These are phyloP conservation scores for Alentia gelatinosa DNA, from an alignment of 2,888 invertebrate genomes.

Conservation along the genomic window DNA sequence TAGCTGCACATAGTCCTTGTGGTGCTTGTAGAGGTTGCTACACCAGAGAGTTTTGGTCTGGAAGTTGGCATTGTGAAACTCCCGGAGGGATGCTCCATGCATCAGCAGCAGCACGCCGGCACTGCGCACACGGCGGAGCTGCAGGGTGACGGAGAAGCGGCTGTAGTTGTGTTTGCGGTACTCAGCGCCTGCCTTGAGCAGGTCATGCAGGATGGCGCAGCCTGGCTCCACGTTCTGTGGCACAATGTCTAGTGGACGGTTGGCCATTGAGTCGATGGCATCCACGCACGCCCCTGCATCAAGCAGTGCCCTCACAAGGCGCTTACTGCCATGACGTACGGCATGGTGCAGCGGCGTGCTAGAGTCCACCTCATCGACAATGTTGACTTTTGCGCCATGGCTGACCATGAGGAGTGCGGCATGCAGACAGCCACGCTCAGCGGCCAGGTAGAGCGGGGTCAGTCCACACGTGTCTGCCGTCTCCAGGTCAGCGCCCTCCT, in stretches of 20 bases:
- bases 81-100: background rate
- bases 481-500: background rate
- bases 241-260: background rate
- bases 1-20: background rate
- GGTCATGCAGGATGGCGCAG: background rate
- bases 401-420: background rate
- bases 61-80: background rate
- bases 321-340: background rate
- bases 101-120: background rate
- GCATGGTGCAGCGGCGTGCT: slow-evolving; percentile 33
- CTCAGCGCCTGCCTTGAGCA: background rate
- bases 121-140: background rate
- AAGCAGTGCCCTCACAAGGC: background rate
- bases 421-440: slow-evolving; percentile 12
- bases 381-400: background rate
- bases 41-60: background rate
- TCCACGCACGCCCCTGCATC: background rate
- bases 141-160: background rate
- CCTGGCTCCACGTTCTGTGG: background rate
- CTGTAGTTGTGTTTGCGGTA: slow-evolving; percentile 15
- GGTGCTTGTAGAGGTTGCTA: background rate
- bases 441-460: background rate
- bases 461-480: background rate
- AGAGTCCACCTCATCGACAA: background rate
- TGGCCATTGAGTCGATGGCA: background rate